Base-by-base conservation (phyloP, 2,888 invertebrate species). In the Napeogenes inachia region DNA sequence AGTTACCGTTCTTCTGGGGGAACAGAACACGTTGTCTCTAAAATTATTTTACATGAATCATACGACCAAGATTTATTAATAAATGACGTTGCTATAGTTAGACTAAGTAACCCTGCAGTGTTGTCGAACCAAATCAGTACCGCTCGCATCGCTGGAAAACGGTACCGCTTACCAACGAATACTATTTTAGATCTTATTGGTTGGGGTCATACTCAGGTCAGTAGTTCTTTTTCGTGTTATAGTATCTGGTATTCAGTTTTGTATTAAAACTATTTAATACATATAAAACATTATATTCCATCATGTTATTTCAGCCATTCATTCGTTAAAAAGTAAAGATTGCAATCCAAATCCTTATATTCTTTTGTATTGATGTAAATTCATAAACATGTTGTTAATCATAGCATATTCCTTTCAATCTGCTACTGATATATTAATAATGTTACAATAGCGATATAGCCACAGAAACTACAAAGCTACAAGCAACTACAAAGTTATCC, bases 71-170 rank as follows among this genome's bases (percentile, higher is more conserved):
- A n/a, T 50, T 50, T 50, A 30, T 8, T 50, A 4, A 30, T 50
- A 50, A 50, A 50, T 30, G 50, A 50, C 50, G 10, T 50, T 50
- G 50, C 50, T 30, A 8, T 50, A 50, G 5, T 50, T n/a, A 21
- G 50, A 50, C 30, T 50, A 10, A 13, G 10, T 10, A 30, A 8
- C 8, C 4, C 50, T 21, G 50, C 30, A 12, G n/a, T n/a, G 30
- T 30, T 30, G 3, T 50, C 50, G 3, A 30, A 50, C 30, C 21
- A 50, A 50, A 50, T 50, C 8, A 21, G 30, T 10, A 12, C 6
- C 10, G 30, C 30, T n/a, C 50, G 50, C 21, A 8, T 50, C 12
- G 50, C 50, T 50, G 50, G 50, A 50, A 4, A 21, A 3, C 21
- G 8, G 2, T 50, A 50, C 50, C 4, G 1, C 50, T 50, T 50